Conservation (phyloP, 2,797 vertebrate genomes). For the Neosilurus mollespiculum region DNA sequence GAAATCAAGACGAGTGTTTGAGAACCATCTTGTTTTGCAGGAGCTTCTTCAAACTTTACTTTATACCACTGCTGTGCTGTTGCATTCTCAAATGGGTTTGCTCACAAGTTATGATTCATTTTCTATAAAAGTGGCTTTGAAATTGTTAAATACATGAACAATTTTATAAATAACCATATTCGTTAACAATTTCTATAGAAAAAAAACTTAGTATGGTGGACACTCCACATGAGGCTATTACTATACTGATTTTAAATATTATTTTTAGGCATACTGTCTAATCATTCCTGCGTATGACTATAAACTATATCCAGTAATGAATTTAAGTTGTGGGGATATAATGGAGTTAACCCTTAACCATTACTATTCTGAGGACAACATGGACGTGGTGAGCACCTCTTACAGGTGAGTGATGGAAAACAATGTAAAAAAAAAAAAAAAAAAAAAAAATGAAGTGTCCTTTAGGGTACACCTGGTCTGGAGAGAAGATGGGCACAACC, state of each 20-base stretch:
- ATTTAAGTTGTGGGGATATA: no score
- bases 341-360: no score
- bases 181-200: neutral
- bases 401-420: no score
- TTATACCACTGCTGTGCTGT: neutral
- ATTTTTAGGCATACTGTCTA: neutral
- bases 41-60: neutral
- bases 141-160: neutral
- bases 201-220: neutral
- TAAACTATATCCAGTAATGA: no score
- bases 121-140: neutral
- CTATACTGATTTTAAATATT: neutral
- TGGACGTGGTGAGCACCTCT: no score
- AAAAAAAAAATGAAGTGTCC: no score
- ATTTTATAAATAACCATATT: no score
- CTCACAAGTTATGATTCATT: neutral
- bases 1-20: neutral
- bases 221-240: neutral
- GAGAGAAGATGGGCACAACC: no score
- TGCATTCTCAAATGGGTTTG: neutral
- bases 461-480: no score
- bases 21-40: neutral
- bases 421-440: no score
- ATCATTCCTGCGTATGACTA: neutral
- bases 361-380: no score